Conservation (phyloP, 2,113 vertebrate species). For the Microtus pennsylvanicus region DNA sequence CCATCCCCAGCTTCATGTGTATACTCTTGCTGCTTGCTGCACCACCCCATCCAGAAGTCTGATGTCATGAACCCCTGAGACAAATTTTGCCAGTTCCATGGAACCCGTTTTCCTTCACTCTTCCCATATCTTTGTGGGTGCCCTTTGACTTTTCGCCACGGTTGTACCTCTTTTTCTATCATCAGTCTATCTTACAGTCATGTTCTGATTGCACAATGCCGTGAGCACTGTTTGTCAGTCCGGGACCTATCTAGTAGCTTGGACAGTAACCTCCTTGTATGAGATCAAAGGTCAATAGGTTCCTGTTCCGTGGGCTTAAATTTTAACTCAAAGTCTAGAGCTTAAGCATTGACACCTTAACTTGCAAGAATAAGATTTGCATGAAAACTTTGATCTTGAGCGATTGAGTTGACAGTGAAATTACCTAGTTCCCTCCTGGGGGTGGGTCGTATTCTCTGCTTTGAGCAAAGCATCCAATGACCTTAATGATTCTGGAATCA, state of each 20-base stretch:
- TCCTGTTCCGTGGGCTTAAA: constrained; percentile 12
- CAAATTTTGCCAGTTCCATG: background rate
- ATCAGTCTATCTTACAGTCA: background rate
- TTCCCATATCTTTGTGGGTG: background rate
- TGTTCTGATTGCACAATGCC: background rate
- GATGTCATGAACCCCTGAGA: background rate
- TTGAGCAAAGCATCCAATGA: background rate
- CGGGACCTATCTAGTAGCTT: background rate
- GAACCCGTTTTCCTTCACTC: background rate
- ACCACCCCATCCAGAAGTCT: background rate
- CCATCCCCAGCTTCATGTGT: background rate
- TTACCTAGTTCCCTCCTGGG: background rate
- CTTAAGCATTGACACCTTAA: background rate
- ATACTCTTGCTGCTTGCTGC: background rate
- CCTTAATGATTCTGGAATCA: background rate
- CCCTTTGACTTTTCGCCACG: background rate
- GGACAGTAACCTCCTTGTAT: background rate
- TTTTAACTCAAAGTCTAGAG: constrained; percentile 37
- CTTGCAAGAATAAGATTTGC: constrained; percentile 35
- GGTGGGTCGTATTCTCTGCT: background rate
- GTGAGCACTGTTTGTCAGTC: constrained; percentile 5
- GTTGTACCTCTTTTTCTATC: background rate
- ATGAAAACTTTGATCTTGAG: constrained; percentile 33
- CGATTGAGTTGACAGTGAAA: background rate
- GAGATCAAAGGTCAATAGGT: background rate